Conservation (phyloP, 2,797 vertebrate genomes). For the Ptychadena robeensis region DNA sequence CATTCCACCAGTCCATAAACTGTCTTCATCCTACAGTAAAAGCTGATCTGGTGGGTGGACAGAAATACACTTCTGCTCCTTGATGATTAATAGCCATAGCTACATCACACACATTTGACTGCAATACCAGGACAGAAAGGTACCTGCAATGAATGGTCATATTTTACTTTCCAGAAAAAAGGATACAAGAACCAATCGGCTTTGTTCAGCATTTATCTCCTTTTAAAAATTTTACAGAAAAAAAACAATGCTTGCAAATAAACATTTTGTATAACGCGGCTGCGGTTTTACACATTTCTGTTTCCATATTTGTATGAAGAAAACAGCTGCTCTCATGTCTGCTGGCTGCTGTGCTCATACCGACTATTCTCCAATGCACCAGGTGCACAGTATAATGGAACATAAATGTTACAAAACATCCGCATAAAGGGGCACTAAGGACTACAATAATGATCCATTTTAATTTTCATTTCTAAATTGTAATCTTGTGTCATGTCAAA, state of each 20-base stretch:
- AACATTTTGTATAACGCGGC: conserved; percentile 12
- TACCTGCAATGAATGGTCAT: not conserved
- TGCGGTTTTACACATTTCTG: conserved; percentile 1
- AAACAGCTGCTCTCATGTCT: conserved; percentile 30
- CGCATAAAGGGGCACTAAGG: conserved; percentile 6
- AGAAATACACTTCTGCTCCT: not conserved
- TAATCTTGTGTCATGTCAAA: conserved; percentile 26
- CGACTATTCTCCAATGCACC: conserved; percentile 6
- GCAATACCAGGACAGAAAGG: not conserved
- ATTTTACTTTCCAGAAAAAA: not conserved
- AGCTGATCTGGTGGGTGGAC: not conserved
- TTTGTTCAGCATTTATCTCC: not conserved
- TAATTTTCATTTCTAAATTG: conserved; percentile 39
- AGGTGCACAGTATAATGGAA: conserved; percentile 37
- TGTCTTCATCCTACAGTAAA: conserved; percentile 1
- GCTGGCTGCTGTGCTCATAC: conserved; percentile 4
- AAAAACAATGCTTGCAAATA: not conserved
- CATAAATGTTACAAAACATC: conserved; percentile 41
- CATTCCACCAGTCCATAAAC: not conserved
- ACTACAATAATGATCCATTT: conserved; percentile 32
- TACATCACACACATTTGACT: not conserved
- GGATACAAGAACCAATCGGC: not conserved
- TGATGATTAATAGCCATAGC: not conserved
- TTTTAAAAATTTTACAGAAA: conserved; percentile 16
- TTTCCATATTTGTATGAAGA: conserved; percentile 36